Base-by-base conservation (phyloP, 2,888 invertebrate genomes). In the Autographa gamma region DNA sequence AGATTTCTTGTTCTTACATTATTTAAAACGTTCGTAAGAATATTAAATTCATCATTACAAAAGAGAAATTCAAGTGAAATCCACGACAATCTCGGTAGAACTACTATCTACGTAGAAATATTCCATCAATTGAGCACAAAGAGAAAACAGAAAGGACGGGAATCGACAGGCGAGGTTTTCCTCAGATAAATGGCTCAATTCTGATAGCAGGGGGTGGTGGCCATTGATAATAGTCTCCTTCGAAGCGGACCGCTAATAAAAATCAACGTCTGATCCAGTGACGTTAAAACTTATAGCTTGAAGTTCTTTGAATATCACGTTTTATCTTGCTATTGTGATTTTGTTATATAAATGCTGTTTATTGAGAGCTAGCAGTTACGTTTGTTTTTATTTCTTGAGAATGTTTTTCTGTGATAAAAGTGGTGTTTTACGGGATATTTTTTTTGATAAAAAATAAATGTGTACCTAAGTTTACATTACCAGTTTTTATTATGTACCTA, bases 121-220 rank as follows among this genome's bases (percentile, higher is more conserved):
- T 71, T 73, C 69, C 70, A 56, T 73, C 75, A 69, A 73, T 69
- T 67, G 60, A 68, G 74, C 76, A 82, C 80, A 82, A 83, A 83
- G 81, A 76, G 76, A 68, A 71, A 71, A 74, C 67, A 69, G 66
- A 19, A 71, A 68, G 52, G 68, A 63, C 64, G 63, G 43, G 66
- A 66, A 79, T 77, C 74, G 80, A 73, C 41, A 64, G 69, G 69
- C 71, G 73, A 71, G 79, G 66, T 41, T 78, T n/a, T 18, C 74
- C 66, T 61, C 80, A 85, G 86, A 89, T 86, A 88, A 90, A 90
- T 88, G 86, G 84, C 81, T 83, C 85, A 80, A 87, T 88, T 85
- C 83, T 77, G 77, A 76, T 79, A 78, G 81, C 85, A 79, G 79
- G 82, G 59, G 70, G 66, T 74, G 54, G 74, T 78, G 76, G 74